Evolutionary conservation across 2,113 vertebrate species (phyloP), one percentile per base, ranked within the genome.

Genomic region (Peromyscus maniculatus): DNA sequence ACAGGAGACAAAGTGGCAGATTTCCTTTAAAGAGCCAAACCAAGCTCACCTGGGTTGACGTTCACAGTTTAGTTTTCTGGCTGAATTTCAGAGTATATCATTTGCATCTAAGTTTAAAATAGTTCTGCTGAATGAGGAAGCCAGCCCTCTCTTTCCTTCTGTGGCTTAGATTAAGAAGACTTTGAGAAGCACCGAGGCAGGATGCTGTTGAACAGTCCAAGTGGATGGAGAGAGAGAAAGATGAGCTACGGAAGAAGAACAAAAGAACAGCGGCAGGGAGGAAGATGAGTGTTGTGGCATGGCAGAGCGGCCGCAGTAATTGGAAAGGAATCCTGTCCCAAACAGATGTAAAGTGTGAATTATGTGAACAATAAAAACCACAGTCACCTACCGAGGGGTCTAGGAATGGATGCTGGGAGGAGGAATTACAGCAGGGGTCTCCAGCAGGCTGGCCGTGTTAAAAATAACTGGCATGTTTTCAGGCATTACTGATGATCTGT

Each of bases 51-150:
- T 57, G 52, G 13, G 22, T 67, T 74, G 89, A 43, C 4, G 89
- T 77, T 89, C 39, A 75, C 89, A 62, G 72, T 62, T 91, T 86
- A 66, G 17, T 94, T 91, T 91, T 93, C 57, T 74, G 43, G 43
- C 59, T 49, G 33, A 89, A 39, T 75, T 87, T 96, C 3, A 72
- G 33, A 87, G 74, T 36, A 17, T 55, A 74, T 10, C 49, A 64
- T 88, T 91, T 78, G 24, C 49, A 88, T 16, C 17, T 78, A 93
- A 91, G 84, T 43, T 69, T 96, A 93, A 86, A 67, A 84, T 91
- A 86, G 22, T 6, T 75, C 66, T 75, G 15, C 86, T 84, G 33
- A 75, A 87, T 91, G 80, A 91, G 75, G 67, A 87, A 89, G 64
- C 26, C 36, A 17, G 17, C 46, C 39, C 31, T 2, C 80, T 69